phyloP scores from a whole-genome alignment of 2,797 vertebrate species.

The Xenops minutus region DNA sequence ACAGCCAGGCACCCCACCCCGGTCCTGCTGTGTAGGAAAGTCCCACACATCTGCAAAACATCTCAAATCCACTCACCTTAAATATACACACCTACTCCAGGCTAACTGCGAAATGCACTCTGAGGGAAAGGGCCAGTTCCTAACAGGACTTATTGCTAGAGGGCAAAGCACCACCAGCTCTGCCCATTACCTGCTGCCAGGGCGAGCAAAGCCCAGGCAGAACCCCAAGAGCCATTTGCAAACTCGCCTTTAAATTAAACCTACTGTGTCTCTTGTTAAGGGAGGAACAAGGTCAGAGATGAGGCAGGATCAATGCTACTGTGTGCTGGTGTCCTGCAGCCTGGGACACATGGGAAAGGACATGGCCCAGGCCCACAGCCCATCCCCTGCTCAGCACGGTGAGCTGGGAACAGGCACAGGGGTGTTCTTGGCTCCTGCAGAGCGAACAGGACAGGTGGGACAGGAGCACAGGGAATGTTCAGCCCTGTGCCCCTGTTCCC shows the following conservation, averaged over 20 bases:
- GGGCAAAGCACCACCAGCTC: constrained; percentile 15
- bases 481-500: not conserved
- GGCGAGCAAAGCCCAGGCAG: not conserved
- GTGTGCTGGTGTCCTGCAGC: not conserved
- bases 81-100: not conserved
- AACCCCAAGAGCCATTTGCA: not conserved
- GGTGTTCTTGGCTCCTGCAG: not conserved
- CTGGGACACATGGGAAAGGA: rapidly evolving
- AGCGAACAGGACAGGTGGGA: rapidly evolving
- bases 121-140: not conserved
- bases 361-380: not conserved
- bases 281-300: not conserved
- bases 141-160: constrained; percentile 24
- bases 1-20: not conserved
- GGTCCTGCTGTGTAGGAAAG: not conserved
- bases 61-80: constrained; percentile 14
- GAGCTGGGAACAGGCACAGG: not conserved
- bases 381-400: rapidly evolving
- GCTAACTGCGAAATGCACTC: not conserved
- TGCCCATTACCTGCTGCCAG: not conserved
- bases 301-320: not conserved
- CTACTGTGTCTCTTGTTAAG: not conserved
- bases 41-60: not conserved
- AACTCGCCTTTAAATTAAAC: not conserved
- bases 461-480: rapidly evolving